A percentile compares a stretch with the other conserved stretches of the same genome.
Conservation (phyloP, 2,113 vertebrate species). For the Protomyctophum bolini region DNA sequence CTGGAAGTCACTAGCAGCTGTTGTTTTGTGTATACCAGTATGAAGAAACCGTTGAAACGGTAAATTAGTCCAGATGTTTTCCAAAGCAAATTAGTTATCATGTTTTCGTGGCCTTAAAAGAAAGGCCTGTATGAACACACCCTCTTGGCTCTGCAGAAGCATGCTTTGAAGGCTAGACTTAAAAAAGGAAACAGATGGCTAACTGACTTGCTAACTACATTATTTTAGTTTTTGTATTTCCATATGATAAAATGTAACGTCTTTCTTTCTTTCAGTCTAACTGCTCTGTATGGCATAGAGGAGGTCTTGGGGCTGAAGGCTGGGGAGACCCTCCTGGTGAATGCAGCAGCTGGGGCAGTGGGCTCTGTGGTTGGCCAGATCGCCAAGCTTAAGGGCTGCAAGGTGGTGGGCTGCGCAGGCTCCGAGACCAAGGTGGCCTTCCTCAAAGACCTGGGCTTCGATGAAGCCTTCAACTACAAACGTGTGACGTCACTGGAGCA, state of each 20-base stretch:
- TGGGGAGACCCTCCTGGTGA: constrained; percentile 87
- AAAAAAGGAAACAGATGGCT: no score
- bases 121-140: background rate
- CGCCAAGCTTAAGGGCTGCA: constrained; percentile 88
- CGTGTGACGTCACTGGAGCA: constrained; percentile 83
- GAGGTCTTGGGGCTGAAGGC: constrained; percentile 81
- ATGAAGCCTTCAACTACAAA: constrained; percentile 90
- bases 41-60: background rate
- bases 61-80: constrained; percentile 28
- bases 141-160: no score
- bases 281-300: constrained; percentile 85
- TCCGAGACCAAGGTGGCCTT: constrained; percentile 84
- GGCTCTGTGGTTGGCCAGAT: constrained; percentile 88
- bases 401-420: constrained; percentile 85
- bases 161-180: no score
- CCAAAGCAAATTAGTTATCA: background rate
- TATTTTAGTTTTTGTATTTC: background rate
- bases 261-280: constrained; percentile 73
- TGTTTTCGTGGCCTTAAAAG: background rate
- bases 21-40: no score
- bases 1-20: no score
- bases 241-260: background rate
- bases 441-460: constrained; percentile 86
- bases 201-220: no score
- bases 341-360: constrained; percentile 88